Percentiles rank a stretch among this genome's conserved stretches.
Evolutionary conservation across 2,797 vertebrate genomes (phyloP).

Genomic region (Chrysocyon brachyurus): DNA sequence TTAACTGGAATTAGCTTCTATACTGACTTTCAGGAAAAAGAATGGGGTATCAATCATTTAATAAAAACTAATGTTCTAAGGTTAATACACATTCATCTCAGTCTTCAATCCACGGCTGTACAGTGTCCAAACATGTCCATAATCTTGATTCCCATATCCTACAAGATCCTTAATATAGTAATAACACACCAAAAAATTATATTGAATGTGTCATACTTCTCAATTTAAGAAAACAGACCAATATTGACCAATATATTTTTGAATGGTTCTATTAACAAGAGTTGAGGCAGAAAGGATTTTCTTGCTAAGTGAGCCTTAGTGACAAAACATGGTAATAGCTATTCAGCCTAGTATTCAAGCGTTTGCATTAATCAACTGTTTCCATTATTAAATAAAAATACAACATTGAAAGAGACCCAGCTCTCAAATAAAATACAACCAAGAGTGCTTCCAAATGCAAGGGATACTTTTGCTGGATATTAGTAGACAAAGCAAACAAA

Average conservation of each 20-base stretch:
- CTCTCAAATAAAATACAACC: constrained; percentile 8
- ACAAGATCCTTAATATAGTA: background rate
- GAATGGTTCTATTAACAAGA: background rate
- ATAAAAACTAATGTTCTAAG: constrained; percentile 1
- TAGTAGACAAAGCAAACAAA: background rate
- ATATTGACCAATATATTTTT: constrained; percentile 35
- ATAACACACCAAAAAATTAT: background rate
- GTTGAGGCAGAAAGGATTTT: constrained; percentile 35
- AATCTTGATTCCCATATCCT: background rate
- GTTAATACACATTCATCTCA: background rate
- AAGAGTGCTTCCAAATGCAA: background rate
- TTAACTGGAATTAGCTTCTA: constrained; percentile 25
- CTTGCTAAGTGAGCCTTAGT: constrained; percentile 42
- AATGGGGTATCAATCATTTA: background rate
- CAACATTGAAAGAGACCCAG: background rate
- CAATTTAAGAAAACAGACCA: constrained; percentile 35
- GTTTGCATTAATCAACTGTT: constrained; percentile 22
- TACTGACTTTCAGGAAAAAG: constrained; percentile 57
- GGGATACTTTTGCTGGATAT: background rate
- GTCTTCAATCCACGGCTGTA: background rate
- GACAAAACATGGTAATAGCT: background rate
- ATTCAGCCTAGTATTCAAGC: background rate
- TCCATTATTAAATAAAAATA: constrained; percentile 21
- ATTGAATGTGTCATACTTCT: background rate
- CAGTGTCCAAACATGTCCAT: background rate